Evolutionary conservation across 2,113 vertebrate species (phyloP), one percentile per base, ranked within the genome.

Genomic region (Muntiacus muntjak): DNA sequence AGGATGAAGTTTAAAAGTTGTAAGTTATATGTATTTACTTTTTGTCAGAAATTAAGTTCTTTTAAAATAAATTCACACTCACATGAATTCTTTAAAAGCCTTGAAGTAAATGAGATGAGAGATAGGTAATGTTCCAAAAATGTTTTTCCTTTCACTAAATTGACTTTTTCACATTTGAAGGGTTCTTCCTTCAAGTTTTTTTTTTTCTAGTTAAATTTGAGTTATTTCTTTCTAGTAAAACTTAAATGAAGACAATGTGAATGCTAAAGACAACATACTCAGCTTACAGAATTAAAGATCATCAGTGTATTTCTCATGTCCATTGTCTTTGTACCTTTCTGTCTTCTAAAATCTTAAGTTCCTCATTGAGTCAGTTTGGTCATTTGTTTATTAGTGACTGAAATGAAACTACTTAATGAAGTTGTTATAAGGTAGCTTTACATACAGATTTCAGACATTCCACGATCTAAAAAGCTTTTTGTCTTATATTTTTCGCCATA

Each of bases 41-140:
- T 87, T 28, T 87, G 40, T 97, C 97, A 36, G 43, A 92, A 96
- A 33, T 86, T 88, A 94, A 83, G 71, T 43, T 30, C 30, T 98
- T 13, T 97, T 4, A 95, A 92, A 83, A 76, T 87, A 89, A 97
- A 86, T 87, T 95, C 71, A 96, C 17, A 93, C 9, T 74, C 5
- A 19, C 36, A 2, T 7, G 11, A 60, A 0, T 95, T 95, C 6
- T 76, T 55, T 96, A 16, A 8, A 97, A 94, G 0, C 21, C 11
- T 93, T 95, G 89, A 74, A 97, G 55, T 93, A 79, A 87, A 62
- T 64, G 40, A 21, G 13, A 26, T 86, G 19, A 54, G 93, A 81
- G 47, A 55, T 55, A 50, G 43, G 4, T 83, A 47, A 36, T 30
- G 0, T 96, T 93, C 52, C 64, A 91, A 21, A 91, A 92, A 26